Percentiles rank a stretch among this genome's conserved stretches.
phyloP scores from a whole-genome alignment of 2,888 invertebrate genomes.

The Leptarthrus brevirostris region DNA sequence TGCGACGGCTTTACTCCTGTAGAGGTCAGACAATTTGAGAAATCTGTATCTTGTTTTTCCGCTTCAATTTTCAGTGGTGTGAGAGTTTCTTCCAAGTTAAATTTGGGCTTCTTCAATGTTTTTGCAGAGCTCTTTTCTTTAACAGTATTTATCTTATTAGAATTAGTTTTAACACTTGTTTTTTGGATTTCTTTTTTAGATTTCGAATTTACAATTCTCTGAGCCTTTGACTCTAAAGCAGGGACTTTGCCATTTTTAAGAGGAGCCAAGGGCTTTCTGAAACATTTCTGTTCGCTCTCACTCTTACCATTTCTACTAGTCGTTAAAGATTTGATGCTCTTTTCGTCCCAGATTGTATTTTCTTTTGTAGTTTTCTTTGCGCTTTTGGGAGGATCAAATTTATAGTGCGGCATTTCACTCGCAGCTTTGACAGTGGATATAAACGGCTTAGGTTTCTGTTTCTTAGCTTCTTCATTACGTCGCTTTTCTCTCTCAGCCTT shows the following conservation, averaged over 20 bases:
- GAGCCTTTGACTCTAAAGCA: not conserved
- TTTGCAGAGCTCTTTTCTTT: too few relatives aligned
- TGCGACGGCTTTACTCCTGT: not conserved
- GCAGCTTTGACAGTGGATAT: not conserved
- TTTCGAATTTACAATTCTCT: not conserved
- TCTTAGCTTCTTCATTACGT: not conserved
- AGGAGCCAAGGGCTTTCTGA: not conserved
- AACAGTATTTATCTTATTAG: too few relatives aligned
- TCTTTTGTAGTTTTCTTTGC: not conserved
- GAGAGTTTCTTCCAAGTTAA: too few relatives aligned
- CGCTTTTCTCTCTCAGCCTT: constrained; percentile 1
- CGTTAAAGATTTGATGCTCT: too few relatives aligned
- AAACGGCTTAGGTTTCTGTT: constrained; percentile 17
- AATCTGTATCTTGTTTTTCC: not conserved
- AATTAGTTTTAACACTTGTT: too few relatives aligned
- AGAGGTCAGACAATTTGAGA: not conserved
- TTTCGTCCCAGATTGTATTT: too few relatives aligned
- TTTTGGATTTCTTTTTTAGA: too few relatives aligned
- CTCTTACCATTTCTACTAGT: not conserved
- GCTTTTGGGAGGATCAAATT: not conserved
- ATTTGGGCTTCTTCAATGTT: too few relatives aligned
- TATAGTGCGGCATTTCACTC: not conserved
- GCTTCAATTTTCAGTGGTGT: not conserved
- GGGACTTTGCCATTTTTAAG: not conserved
- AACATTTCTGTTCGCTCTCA: not conserved